A percentile compares a stretch with the other conserved stretches of the same genome.
Conservation (phyloP, 1,140 invertebrate species). For the Chrysomallon squamiferum region DNA sequence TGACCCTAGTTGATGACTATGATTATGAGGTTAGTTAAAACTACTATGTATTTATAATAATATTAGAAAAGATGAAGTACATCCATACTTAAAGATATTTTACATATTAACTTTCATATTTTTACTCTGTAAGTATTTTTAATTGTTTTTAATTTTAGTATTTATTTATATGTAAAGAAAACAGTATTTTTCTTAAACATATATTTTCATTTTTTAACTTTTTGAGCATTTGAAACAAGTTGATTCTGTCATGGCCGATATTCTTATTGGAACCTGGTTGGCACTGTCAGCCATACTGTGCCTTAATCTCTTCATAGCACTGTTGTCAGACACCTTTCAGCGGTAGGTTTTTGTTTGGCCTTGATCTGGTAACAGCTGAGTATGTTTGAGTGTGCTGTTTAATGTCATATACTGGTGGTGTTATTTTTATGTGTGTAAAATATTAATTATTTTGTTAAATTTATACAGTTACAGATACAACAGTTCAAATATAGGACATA, state of each 20-base stretch:
- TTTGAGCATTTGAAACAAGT: conserved; percentile 47
- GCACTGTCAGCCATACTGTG: conserved; percentile 56
- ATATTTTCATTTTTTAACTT: too few relatives aligned
- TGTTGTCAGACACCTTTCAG: conserved; percentile 60
- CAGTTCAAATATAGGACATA: too few relatives aligned
- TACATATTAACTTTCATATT: too few relatives aligned
- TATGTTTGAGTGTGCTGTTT: too few relatives aligned
- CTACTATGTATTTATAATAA: not conserved
- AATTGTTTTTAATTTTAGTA: conserved; percentile 10
- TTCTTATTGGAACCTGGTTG: conserved; percentile 53
- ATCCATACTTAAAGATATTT: too few relatives aligned
- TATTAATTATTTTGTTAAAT: too few relatives aligned
- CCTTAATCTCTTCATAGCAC: conserved; percentile 59
- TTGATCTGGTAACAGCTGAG: not conserved
- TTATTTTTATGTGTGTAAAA: too few relatives aligned
- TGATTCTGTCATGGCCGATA: conserved; percentile 47
- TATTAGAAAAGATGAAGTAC: not conserved
- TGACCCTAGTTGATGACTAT: conserved; percentile 61
- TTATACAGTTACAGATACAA: too few relatives aligned
- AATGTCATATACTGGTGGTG: too few relatives aligned
- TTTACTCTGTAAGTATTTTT: not conserved
- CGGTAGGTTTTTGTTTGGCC: conserved; percentile 34
- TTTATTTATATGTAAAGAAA: not conserved
- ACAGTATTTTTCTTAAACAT: not conserved
- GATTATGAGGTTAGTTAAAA: conserved; percentile 51